Base-by-base conservation (phyloP, 2,888 invertebrate species). In the Agriopis leucophaearia region DNA sequence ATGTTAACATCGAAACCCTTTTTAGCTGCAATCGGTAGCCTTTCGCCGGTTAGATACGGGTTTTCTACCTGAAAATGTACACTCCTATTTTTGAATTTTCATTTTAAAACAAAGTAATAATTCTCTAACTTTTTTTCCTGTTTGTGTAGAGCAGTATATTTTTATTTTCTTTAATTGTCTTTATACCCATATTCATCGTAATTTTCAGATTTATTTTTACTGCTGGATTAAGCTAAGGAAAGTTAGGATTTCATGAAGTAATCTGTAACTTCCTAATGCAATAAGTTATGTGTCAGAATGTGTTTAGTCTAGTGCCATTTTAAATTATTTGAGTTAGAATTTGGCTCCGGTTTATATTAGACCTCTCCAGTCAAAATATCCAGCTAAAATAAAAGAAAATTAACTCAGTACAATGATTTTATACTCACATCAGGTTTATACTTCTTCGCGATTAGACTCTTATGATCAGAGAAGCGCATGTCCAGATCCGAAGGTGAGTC, bases 1-100 rank as follows among this genome's bases (percentile, higher is more conserved):
- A 86, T 75, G 70, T 85, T 88, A 68, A 97, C 96, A 82, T 96
- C 96, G 84, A 96, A 96, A 79, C 98, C 98, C 90, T 99, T 99
- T 90, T 99, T 99, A 64, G 99, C 98, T 47, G 98, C 98, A 72
- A 98, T 97, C 10, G 98, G 98, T 72, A 98, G 94, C 79, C 97
- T 97, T 81, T 98, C 97, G 47, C 98, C 98, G 78, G 95, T 95
- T 79, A 98, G 94, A 84, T 95, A 99, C 10, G 98, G 98, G 91
- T 99, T 98, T 73, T 94, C 92, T 73, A 95, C 94, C 96, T 97
- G 94, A 74, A 95, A 74, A 18, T 12, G 45, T 48, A 48, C 38
- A 27, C 38, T 72, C 47, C 1, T 68, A 57, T 58, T 52, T 69
- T 76, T 70, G 18, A 48, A 5, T 12, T 27, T 13, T 6, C 0